phyloP scores from a whole-genome alignment of 2,888 invertebrate genomes.

The Drosophila recens region DNA sequence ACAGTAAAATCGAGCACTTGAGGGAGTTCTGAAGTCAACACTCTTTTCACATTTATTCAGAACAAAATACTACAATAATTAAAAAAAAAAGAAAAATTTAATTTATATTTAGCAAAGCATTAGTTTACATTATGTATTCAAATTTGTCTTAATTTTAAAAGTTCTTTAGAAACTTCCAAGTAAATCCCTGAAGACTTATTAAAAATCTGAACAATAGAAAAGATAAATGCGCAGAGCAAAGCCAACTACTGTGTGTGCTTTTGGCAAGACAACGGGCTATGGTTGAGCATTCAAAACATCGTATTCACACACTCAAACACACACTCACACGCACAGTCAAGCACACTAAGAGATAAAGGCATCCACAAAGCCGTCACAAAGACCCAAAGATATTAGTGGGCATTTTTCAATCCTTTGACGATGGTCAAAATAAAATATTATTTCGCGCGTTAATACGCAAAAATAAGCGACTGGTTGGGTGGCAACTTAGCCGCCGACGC shows the following conservation, averaged over 20 bases:
- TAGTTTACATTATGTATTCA: not conserved
- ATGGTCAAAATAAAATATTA: slow-evolving; percentile 83
- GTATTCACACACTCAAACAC: slow-evolving; percentile 1
- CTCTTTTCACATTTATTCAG: not conserved
- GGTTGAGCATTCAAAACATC: not conserved
- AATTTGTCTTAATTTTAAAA: not conserved
- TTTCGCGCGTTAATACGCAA: slow-evolving; percentile 83
- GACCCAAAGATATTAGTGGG: slow-evolving; percentile 84
- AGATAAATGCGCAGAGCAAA: slow-evolving; percentile 30
- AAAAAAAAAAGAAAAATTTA: no score
- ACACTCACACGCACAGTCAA: slow-evolving; percentile 13
- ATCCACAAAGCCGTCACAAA: slow-evolving; percentile 73
- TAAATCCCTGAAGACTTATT: slow-evolving; percentile 2
- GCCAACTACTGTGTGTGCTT: slow-evolving; percentile 41
- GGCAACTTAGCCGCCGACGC: slow-evolving; percentile 46
- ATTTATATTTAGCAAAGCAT: not conserved
- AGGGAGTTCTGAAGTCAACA: not conserved
- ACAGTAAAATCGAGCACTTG: not conserved
- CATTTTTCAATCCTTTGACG: slow-evolving; percentile 85
- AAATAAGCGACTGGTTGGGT: slow-evolving; percentile 77
- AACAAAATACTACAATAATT: not conserved
- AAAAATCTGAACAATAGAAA: slow-evolving; percentile 27
- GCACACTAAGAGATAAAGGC: slow-evolving; percentile 33
- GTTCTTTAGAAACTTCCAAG: not conserved
- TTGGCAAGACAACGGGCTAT: slow-evolving; percentile 10